These are phyloP conservation scores for Andrena minutula DNA, from an alignment of 2,888 invertebrate species.

Conservation along the genomic window DNA sequence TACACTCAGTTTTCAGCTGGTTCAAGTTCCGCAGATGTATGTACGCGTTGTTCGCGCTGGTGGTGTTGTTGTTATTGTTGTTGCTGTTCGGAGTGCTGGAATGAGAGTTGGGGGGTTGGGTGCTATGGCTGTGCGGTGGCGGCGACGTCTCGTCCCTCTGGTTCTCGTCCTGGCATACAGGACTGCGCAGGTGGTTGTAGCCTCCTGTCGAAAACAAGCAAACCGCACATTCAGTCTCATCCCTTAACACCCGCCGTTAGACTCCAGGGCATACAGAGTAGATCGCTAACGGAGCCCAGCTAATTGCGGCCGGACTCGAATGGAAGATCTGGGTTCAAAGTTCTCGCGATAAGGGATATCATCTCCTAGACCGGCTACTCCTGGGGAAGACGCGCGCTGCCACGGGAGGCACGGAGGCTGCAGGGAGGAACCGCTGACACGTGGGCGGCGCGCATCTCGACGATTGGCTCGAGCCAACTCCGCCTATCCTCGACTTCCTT, in stretches of 20 bases:
- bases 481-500: slow-evolving; percentile 82
- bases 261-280: no score
- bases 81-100: slow-evolving; percentile 81
- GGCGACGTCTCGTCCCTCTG: slow-evolving; percentile 84
- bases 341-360: background rate
- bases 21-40: slow-evolving; percentile 83
- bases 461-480: slow-evolving; percentile 83
- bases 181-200: slow-evolving; percentile 87
- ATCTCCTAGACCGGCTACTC: background rate
- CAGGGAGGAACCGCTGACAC: slow-evolving; percentile 79
- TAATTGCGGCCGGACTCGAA: no score
- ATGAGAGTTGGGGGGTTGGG: slow-evolving; percentile 81
- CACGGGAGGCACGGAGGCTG: slow-evolving; percentile 56
- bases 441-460: slow-evolving; percentile 82
- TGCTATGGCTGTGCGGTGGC: slow-evolving; percentile 81
- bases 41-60: slow-evolving; percentile 81
- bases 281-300: no score
- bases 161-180: slow-evolving; percentile 84
- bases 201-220: slow-evolving; percentile 82
- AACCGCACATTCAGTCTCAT: background rate
- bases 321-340: no score
- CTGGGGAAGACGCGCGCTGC: background rate
- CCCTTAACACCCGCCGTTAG: background rate
- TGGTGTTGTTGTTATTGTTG: slow-evolving; percentile 79
- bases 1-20: slow-evolving; percentile 83